A percentile compares a stretch with the other conserved stretches of the same genome.
These are phyloP conservation scores for Globodera rostochiensis DNA, from an alignment of 1,140 invertebrate species.

Conservation along the genomic window DNA sequence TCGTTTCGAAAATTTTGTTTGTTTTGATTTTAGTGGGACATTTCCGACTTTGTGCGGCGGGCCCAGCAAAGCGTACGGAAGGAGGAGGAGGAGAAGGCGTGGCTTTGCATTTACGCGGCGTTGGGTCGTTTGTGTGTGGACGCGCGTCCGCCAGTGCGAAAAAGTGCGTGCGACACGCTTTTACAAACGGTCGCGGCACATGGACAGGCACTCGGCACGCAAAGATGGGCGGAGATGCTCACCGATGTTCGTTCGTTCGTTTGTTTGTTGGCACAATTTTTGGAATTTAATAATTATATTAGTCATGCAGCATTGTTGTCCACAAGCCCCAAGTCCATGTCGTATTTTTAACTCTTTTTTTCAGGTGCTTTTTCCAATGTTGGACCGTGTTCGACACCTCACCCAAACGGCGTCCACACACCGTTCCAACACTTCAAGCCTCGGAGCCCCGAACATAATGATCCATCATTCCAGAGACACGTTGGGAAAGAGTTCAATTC, in stretches of 20 bases:
- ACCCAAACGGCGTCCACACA: slow-evolving; percentile 89
- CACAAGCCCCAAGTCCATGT: background rate
- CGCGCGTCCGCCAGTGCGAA: slow-evolving; percentile 87
- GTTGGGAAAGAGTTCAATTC: background rate
- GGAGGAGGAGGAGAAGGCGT: slow-evolving; percentile 52
- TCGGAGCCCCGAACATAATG: slow-evolving; percentile 82
- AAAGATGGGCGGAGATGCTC: slow-evolving; percentile 58
- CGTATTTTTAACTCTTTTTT: slow-evolving; percentile 26
- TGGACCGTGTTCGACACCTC: slow-evolving; percentile 86
- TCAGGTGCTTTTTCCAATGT: slow-evolving; percentile 86
- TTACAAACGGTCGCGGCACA: slow-evolving; percentile 96
- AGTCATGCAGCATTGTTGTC: background rate
- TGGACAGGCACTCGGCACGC: slow-evolving; percentile 70
- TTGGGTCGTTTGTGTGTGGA: slow-evolving; percentile 88
- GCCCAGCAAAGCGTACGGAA: slow-evolving; percentile 22
- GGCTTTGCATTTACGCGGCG: slow-evolving; percentile 64
- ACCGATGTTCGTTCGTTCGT: slow-evolving; percentile 49
- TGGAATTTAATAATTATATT: too few species aligned
- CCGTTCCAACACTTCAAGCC: slow-evolving; percentile 76
- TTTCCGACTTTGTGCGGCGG: slow-evolving; percentile 59
- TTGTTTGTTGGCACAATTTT: background rate
- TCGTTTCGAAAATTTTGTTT: slow-evolving; percentile 9
- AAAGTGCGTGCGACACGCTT: slow-evolving; percentile 78
- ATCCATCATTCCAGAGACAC: slow-evolving; percentile 98
- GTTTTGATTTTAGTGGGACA: slow-evolving; percentile 60